phyloP scores from a whole-genome alignment of 2,797 vertebrate species.

The Poecilia gillii region DNA sequence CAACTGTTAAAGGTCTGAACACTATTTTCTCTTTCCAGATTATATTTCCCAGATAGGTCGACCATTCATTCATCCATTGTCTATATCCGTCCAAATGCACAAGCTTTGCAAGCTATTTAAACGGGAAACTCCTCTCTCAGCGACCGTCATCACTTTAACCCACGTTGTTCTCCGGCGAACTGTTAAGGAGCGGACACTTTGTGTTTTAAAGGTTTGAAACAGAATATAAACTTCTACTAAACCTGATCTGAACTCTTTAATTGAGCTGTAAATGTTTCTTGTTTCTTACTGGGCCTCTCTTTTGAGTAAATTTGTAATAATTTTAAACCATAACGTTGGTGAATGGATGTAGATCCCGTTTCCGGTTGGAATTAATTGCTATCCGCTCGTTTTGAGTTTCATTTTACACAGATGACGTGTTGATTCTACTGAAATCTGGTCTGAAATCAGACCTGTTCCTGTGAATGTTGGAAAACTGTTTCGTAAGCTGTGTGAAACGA shows the following conservation, averaged over 20 bases:
- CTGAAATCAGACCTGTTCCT: background rate
- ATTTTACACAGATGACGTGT: background rate
- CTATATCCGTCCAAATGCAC: background rate
- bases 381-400: background rate
- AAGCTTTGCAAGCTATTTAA: background rate
- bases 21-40: background rate
- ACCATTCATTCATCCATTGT: background rate
- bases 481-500: background rate
- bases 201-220: background rate
- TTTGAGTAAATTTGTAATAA: background rate
- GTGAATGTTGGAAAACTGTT: too few species aligned
- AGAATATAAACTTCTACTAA: background rate
- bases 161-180: background rate
- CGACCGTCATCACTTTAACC: background rate
- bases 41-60: background rate
- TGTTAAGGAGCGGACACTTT: background rate
- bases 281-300: too few species aligned
- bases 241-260: background rate
- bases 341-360: background rate
- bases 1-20: too few species aligned
- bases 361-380: background rate
- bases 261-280: background rate
- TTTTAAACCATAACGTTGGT: background rate
- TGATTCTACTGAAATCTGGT: background rate
- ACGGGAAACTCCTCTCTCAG: background rate